Percentiles rank a stretch among this genome's conserved stretches.
Evolutionary conservation across 1,140 invertebrate genomes (phyloP).

Genomic region (Globodera ellingtonae): DNA sequence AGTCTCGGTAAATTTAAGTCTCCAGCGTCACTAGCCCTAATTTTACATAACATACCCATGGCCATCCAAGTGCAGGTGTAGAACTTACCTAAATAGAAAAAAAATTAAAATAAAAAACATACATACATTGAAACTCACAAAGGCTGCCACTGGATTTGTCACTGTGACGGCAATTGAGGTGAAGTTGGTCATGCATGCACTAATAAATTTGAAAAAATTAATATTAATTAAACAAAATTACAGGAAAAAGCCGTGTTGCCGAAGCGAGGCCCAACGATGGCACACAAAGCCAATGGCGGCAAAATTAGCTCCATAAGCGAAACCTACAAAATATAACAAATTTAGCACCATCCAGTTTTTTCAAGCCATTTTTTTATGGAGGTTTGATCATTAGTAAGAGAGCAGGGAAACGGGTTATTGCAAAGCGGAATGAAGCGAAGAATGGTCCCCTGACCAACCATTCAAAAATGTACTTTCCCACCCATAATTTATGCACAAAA

Average conservation of each 20-base stretch:
- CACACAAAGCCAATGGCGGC: slow-evolving; percentile 49
- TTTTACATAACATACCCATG: slow-evolving; percentile 10
- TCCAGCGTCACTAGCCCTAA: too few species aligned
- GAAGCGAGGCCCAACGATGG: slow-evolving; percentile 43
- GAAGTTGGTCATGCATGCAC: slow-evolving; percentile 35
- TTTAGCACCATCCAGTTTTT: too few species aligned
- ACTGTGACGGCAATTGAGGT: slow-evolving; percentile 23
- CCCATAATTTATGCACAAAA: too few species aligned
- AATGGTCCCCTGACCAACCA: too few species aligned
- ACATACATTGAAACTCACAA: slow-evolving; percentile 1
- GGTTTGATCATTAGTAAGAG: too few species aligned
- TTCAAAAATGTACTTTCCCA: too few species aligned
- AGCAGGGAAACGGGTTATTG: too few species aligned
- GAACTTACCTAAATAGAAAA: slow-evolving; percentile 19
- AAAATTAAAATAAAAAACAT: slow-evolving; percentile 10
- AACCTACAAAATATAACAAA: slow-evolving; percentile 32
- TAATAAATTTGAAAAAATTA: neutral
- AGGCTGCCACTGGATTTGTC: slow-evolving; percentile 30
- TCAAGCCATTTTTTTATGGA: too few species aligned
- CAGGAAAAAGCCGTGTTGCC: slow-evolving; percentile 51
- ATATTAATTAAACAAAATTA: slow-evolving; percentile 8
- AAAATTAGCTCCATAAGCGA: slow-evolving; percentile 51
- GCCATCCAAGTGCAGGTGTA: slow-evolving; percentile 39
- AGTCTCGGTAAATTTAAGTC: too few species aligned
- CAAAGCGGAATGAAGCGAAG: too few species aligned